phyloP scores from a whole-genome alignment of 2,797 vertebrate species.

The Octomys mimax region DNA sequence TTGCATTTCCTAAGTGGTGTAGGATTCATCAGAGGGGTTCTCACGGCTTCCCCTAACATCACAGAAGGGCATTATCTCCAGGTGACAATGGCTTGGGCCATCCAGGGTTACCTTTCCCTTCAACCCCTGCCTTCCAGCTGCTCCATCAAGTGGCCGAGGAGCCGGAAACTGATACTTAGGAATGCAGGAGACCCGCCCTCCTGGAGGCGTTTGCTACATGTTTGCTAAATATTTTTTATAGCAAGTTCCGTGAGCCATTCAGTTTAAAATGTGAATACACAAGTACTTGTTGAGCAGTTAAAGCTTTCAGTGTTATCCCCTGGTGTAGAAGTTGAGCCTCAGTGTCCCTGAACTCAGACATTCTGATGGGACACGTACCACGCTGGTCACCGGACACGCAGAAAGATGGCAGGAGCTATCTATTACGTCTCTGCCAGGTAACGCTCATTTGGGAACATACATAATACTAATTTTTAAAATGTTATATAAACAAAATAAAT shows the following conservation, averaged over 20 bases:
- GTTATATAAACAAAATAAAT: not conserved
- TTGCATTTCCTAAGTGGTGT: not conserved
- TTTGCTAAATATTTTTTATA: slow-evolving; percentile 39
- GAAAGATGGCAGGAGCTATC: not conserved
- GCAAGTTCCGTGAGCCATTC: not conserved
- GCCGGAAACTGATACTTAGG: slow-evolving; percentile 50
- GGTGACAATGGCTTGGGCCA: not conserved
- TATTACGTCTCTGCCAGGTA: not conserved
- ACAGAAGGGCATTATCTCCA: not conserved
- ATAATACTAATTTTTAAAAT: slow-evolving; percentile 23
- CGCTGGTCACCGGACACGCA: accelerated
- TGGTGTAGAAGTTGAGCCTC: not conserved
- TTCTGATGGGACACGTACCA: not conserved
- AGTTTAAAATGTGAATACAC: not conserved
- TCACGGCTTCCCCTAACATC: not conserved
- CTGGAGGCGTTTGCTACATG: slow-evolving; percentile 16
- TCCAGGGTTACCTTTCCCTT: not conserved
- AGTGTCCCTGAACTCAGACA: not conserved
- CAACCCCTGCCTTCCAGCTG: not conserved
- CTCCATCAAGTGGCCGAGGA: slow-evolving; percentile 51
- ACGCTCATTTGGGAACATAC: not conserved
- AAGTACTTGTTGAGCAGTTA: not conserved
- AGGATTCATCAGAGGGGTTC: not conserved
- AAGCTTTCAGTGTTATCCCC: not conserved
- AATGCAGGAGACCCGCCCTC: slow-evolving; percentile 8